phyloP scores from a whole-genome alignment of 2,113 vertebrate genomes.

The Xiphophorus maculatus region DNA sequence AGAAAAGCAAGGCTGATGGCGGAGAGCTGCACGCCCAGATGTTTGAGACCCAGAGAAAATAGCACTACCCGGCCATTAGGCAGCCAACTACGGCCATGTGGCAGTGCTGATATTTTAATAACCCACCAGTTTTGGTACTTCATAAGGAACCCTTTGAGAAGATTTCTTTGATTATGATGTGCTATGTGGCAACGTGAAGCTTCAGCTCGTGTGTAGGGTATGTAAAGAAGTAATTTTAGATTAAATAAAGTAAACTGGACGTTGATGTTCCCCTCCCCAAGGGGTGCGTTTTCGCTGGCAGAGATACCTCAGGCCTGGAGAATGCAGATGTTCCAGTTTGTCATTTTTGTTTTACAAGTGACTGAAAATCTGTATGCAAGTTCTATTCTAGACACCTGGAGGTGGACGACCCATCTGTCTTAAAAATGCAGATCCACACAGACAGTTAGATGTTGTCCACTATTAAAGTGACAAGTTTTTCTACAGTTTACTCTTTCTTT shows the following conservation, averaged over 20 bases:
- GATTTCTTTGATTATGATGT: constrained; percentile 26
- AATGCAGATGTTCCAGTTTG: background rate
- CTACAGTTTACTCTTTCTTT: too few relatives aligned
- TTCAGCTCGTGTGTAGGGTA: background rate
- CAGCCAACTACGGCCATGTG: constrained; percentile 46
- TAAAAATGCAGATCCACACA: background rate
- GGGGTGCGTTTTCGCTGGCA: background rate
- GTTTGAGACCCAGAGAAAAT: constrained; percentile 63
- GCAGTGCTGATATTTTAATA: constrained; percentile 45
- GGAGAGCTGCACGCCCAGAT: constrained; percentile 46
- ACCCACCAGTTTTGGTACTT: constrained; percentile 42
- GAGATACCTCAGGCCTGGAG: background rate
- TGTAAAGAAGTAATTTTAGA: constrained; percentile 3
- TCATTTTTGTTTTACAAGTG: background rate
- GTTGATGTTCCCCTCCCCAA: background rate
- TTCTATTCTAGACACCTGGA: background rate
- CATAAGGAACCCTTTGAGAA: constrained; percentile 37
- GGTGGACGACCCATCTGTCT: too few relatives aligned
- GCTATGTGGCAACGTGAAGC: constrained; percentile 33
- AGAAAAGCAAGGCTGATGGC: constrained; percentile 64
- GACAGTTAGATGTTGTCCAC: background rate
- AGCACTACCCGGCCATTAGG: constrained; percentile 36
- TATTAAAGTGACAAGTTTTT: background rate
- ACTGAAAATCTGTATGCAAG: background rate
- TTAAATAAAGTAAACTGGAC: background rate